Evolutionary conservation across 2,888 invertebrate genomes (phyloP), one percentile per base, ranked within the genome.

Genomic region (Sesia apiformis): DNA sequence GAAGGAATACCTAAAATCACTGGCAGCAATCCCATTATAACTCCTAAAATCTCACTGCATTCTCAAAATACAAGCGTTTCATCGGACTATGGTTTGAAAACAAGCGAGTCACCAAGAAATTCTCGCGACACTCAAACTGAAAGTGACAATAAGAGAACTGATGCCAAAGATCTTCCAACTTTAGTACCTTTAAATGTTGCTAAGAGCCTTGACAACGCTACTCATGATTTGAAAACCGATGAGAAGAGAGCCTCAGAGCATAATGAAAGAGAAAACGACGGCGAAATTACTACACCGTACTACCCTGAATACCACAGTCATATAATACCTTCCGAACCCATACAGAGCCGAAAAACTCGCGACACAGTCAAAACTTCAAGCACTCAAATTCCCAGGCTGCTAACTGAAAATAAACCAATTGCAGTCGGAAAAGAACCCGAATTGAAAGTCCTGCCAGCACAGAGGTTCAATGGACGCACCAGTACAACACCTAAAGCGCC

Each of bases 401-500:
- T 46, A 46, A 8, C 46, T 8, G 23, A 23, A 23, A 46, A 46
- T 46, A 46, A 8, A 46, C 46, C 46, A 8, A 4, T 7, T 46
- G 8, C 38, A 41, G 43, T 23, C 40, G 51, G 42, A 5, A 40
- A n/a, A 6, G 46, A 46, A 23, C 23, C 46, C 7, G 46, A 46
- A 46, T 23, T n/a, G 46, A 8, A 3, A 4, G 5, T 8, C n/a
- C 7, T 23, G 3, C 4, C 8, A 46, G 3, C 4, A 46, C 46
- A 46, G 23, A 46, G 4, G n/a, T 8, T 8, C 23, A 46, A 46
- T 46, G 46, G 23, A 46, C 46, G 8, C 23, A 46, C n/a, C n/a
- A 46, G 23, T 6, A 54, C 54, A 39, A 54, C 43, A 55, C 43
- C 46, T 55, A 52, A 55, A 50, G 39, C 5, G 8, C 5, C 23